Evolutionary conservation across 2,113 vertebrate species (phyloP).

Genomic region (Cathartes aura): DNA sequence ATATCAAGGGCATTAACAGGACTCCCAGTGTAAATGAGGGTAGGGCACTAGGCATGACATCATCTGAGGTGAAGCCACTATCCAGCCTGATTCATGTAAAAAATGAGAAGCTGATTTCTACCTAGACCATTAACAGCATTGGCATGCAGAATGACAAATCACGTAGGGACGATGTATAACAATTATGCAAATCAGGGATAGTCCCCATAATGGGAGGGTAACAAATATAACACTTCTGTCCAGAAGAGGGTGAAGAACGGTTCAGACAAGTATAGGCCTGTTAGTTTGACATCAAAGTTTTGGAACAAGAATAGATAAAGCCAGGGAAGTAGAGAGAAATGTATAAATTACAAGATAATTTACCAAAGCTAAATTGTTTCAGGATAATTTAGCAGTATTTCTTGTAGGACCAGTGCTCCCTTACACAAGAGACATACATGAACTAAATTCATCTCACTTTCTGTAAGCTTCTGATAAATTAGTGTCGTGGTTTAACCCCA

Average conservation of each 20-base stretch:
- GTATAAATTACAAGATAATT: background rate
- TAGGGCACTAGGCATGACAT: background rate
- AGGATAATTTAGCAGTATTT: background rate
- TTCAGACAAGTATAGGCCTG: background rate
- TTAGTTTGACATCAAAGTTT: background rate
- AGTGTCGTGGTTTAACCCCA: too few species aligned
- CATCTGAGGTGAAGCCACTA: background rate
- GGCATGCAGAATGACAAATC: rapidly evolving
- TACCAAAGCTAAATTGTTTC: background rate
- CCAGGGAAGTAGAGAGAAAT: background rate
- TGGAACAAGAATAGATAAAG: background rate
- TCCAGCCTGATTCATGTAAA: background rate
- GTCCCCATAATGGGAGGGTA: background rate
- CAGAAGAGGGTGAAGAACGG: background rate
- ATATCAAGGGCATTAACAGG: background rate
- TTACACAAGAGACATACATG: background rate
- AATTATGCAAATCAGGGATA: background rate
- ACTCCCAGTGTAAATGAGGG: background rate
- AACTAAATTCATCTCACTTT: background rate
- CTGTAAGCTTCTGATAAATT: background rate
- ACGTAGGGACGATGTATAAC: background rate
- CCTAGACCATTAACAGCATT: background rate
- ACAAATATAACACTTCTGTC: background rate
- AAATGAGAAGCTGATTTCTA: background rate
- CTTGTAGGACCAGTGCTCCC: background rate